Conservation (phyloP, 92 coral and sea anemone genomes). For the Parazoanthus swiftii region DNA sequence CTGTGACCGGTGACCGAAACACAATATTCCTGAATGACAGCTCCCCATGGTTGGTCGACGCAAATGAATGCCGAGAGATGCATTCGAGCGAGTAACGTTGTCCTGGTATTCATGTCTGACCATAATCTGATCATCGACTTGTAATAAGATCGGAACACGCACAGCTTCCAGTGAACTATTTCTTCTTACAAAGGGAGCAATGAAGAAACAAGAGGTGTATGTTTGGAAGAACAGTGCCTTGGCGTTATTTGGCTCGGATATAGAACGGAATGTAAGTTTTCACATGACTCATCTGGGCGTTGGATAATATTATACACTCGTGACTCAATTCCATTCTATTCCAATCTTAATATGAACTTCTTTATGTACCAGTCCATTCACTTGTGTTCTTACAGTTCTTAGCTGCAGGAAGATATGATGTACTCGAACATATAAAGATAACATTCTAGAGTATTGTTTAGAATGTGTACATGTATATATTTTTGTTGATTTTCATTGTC, state of each 20-base stretch:
- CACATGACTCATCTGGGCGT: neutral
- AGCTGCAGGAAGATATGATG: neutral
- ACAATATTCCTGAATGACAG: conserved; percentile 10
- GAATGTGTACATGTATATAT: neutral
- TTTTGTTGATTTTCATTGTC: neutral
- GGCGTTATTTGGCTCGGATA: conserved; percentile 32
- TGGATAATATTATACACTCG: neutral
- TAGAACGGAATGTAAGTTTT: conserved; percentile 31
- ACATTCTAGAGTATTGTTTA: neutral
- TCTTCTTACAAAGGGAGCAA: neutral
- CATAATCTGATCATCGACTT: neutral
- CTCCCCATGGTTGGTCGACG: neutral
- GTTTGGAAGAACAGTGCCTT: conserved; percentile 30
- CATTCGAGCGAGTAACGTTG: neutral
- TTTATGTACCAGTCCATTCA: neutral
- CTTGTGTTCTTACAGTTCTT: neutral
- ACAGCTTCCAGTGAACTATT: neutral
- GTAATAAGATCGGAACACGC: neutral
- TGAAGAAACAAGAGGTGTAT: conserved; percentile 30
- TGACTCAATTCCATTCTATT: neutral
- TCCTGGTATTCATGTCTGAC: neutral
- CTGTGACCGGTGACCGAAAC: neutral
- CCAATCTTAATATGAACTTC: neutral
- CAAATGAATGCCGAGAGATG: neutral
- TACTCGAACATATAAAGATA: neutral